Evolutionary conservation across 2,797 vertebrate genomes (phyloP).

Genomic region (Acomys russatus): DNA sequence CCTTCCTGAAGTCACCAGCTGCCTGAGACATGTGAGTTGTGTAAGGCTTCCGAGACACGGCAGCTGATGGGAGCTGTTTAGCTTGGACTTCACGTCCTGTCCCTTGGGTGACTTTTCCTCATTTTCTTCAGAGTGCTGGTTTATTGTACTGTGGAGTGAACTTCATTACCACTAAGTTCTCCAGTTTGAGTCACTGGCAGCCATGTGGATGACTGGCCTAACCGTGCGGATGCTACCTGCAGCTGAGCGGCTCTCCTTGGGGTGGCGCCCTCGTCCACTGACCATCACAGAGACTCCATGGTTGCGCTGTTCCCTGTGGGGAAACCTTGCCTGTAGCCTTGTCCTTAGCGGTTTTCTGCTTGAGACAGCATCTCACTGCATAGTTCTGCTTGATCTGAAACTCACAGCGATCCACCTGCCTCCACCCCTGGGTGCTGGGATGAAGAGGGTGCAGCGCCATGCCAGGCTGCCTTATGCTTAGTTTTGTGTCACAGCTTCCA

Average conservation of each 20-base stretch:
- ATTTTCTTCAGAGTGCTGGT: constrained; percentile 30
- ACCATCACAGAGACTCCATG: background rate
- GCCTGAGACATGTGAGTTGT: constrained; percentile 41
- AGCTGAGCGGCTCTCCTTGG: background rate
- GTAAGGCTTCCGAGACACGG: constrained; percentile 45
- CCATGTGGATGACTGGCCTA: background rate
- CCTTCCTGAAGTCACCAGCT: constrained; percentile 73
- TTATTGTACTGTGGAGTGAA: constrained; percentile 47
- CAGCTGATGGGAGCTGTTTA: constrained; percentile 72
- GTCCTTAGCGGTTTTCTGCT: background rate
- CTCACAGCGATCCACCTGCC: background rate
- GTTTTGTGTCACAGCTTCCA: constrained; percentile 20
- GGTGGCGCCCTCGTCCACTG: too few relatives aligned
- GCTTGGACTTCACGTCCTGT: constrained; percentile 60
- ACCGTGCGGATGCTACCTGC: background rate
- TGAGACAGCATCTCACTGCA: background rate
- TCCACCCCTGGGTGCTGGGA: background rate
- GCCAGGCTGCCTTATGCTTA: background rate
- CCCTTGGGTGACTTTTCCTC: constrained; percentile 73
- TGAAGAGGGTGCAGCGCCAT: background rate
- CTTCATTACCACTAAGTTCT: constrained; percentile 50
- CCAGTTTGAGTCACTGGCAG: constrained; percentile 3
- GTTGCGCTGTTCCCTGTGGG: background rate
- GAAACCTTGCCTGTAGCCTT: background rate
- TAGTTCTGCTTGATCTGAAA: background rate